Base-by-base conservation (phyloP, 2,888 invertebrate genomes). In the Pandemis corylana region DNA sequence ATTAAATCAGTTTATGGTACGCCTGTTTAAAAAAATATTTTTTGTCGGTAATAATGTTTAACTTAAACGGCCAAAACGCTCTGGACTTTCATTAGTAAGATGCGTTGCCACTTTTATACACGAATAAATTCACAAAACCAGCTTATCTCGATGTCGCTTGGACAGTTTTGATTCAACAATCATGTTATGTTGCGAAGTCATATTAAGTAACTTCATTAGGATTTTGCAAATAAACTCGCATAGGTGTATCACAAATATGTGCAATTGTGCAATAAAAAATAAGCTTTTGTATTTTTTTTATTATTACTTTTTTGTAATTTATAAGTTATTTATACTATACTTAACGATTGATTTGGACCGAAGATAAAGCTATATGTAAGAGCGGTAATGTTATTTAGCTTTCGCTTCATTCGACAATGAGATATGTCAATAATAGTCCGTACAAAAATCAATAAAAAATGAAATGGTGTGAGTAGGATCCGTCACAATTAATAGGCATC, bases 271-370 rank as follows among this genome's bases (percentile, higher is more conserved):
- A 36, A 36, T 36, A 68, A 69, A 51, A 49, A 53, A 13, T 62
- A 70, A 63, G 70, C 70, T 70, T 70, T 70, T 70, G 63, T 70
- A 70, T 70, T 70, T 28, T 69, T 69, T 69, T 61, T 62, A 36
- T 44, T 20, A 44, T 44, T 56, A 20, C 59, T 68, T 68, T 59
- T 36, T 36, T 51, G n/a, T 20, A 56, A 56, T 56, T 56, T 56
- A 56, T 28, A 59, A 10, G 28, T 59, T 59, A 59, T 28, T 59
- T 28, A 59, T 28, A 28, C 59, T 12, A 59, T 28, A 59, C 9
- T 10, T 20, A 59, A 59, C 59, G 59, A 59, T n/a, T 28, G 59
- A 28, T 28, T 28, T 59, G 28, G 28, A 10, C 28, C 3, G 10
- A 20, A 20, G 9, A 56, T n/a, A 6, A 5, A 51, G 1, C 12